phyloP scores from a whole-genome alignment of 2,797 vertebrate genomes.

The Numenius phaeopus region DNA sequence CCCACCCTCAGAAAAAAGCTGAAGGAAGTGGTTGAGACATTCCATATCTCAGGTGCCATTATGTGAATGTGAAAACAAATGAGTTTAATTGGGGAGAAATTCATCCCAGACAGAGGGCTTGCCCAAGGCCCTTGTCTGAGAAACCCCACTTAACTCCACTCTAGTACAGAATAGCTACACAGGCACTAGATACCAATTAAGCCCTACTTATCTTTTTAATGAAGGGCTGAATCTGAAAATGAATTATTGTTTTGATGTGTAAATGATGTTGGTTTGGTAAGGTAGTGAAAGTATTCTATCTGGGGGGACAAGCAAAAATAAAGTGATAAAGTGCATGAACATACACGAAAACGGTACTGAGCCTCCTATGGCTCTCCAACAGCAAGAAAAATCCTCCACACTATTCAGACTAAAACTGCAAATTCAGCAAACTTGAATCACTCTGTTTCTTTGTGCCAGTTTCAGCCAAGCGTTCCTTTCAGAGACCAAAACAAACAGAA shows the following conservation, averaged over 20 bases:
- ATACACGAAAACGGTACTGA: neutral
- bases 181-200: slow-evolving; percentile 63
- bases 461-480: slow-evolving; percentile 26
- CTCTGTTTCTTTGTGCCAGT: slow-evolving; percentile 28
- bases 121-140: slow-evolving; percentile 71
- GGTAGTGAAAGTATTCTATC: slow-evolving; percentile 28
- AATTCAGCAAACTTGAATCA: neutral
- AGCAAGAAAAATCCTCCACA: neutral
- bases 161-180: slow-evolving; percentile 25
- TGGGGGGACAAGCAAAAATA: slow-evolving; percentile 5
- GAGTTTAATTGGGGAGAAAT: slow-evolving; percentile 77
- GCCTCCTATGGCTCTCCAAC: neutral
- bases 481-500: slow-evolving; percentile 55
- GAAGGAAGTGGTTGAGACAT: slow-evolving; percentile 76
- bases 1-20: slow-evolving; percentile 62
- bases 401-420: neutral
- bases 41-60: slow-evolving; percentile 77
- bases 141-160: slow-evolving; percentile 43
- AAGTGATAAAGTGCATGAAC: neutral
- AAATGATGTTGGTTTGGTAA: slow-evolving; percentile 51
- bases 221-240: slow-evolving; percentile 65
- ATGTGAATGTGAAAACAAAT: slow-evolving; percentile 74
- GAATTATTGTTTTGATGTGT: slow-evolving; percentile 72
- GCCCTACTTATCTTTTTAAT: slow-evolving; percentile 65
- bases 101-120: slow-evolving; percentile 70